Evolutionary conservation across 1,140 invertebrate genomes (phyloP), one percentile per base, ranked within the genome.

Genomic region (Scaptomyza pallida): DNA sequence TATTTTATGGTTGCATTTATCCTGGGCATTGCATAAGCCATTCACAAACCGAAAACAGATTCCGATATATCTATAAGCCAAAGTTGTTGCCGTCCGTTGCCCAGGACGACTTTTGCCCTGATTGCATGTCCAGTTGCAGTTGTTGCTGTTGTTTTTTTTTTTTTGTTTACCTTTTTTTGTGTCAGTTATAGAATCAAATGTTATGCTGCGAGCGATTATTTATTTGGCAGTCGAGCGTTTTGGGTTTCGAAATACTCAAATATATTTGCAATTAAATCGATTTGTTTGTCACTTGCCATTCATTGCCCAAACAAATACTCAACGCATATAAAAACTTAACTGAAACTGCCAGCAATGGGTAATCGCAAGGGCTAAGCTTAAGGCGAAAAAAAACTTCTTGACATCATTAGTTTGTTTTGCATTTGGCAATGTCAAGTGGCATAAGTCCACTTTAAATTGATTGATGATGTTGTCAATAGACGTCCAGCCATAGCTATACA

Each of bases 391-490:
- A 47, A 64, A 70, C n/a, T 57, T 51, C 40, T 51, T 56, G 52
- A 40, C 74, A 76, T 76, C 74, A 76, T 76, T 76, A 76, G 74
- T 76, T 76, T 72, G 63, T 67, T 67, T 72, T 60, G 69, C 69
- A 72, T 67, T 73, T 74, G 56, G 61, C 61, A 64, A 67, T 54
- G 69, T 52, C 48, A 60, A 48, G 47, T 41, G 50, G 21, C 61
- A 55, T 75, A 56, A 75, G 69, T 63, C 74, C 61, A 63, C 60
- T 72, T 69, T 72, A 56, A 72, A 77, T 77, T 86, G 80, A 85
- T 86, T 85, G 69, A 85, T 85, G 80, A 80, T 63, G 21, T 15
- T 40, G 30, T 33, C 61, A 45, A 63, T 64, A 48, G 54, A 41
- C 52, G 26, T 9, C 26, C 26, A 30, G 6, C 17, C 23, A n/a